Evolutionary conservation across 2,797 vertebrate genomes (phyloP).

Genomic region (Okamejei kenojei): DNA sequence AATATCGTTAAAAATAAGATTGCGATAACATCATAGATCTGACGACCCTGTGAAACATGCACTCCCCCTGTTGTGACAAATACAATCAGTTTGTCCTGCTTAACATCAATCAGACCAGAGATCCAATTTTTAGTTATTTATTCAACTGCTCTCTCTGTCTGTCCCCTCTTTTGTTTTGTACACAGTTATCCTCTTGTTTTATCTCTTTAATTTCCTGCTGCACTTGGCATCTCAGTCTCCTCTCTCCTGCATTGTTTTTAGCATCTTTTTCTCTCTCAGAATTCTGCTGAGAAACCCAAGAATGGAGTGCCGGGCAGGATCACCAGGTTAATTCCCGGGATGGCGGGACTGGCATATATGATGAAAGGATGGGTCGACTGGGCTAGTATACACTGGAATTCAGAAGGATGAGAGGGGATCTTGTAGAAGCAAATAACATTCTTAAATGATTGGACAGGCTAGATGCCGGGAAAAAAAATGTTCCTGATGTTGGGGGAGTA

Average conservation of each 20-base stretch:
- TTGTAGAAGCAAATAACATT: no score
- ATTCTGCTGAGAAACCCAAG: background rate
- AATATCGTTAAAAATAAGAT: background rate
- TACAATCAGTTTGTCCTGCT: background rate
- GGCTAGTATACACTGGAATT: no score
- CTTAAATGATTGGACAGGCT: no score
- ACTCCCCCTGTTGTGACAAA: background rate
- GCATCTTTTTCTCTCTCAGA: background rate
- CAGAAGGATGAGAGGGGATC: no score
- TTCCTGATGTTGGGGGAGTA: no score
- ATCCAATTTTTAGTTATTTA: background rate
- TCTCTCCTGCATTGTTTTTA: no score
- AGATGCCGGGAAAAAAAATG: no score
- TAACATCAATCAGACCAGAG: background rate
- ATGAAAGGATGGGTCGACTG: no score
- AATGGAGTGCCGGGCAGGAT: no score
- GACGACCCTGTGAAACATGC: background rate
- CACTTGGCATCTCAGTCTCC: background rate
- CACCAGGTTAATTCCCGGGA: no score
- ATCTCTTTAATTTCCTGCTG: background rate
- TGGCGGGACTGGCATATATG: no score
- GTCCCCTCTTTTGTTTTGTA: background rate
- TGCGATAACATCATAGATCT: background rate
- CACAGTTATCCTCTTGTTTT: background rate
- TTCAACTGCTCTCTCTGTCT: background rate